Percentiles rank a stretch among this genome's conserved stretches.
Conservation (phyloP, 2,113 vertebrate species). For the Podiceps cristatus region DNA sequence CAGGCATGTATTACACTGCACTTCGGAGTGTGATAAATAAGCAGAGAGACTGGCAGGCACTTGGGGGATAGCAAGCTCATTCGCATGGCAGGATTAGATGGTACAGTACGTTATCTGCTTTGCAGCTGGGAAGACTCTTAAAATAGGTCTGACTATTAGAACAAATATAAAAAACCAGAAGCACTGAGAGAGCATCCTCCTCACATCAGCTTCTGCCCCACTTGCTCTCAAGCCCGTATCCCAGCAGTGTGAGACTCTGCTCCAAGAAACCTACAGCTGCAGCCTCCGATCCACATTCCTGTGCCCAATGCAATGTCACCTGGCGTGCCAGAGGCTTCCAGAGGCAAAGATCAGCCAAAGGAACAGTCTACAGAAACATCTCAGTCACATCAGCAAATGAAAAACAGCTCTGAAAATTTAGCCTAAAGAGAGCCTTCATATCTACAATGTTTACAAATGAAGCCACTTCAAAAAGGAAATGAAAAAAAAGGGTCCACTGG, state of each 20-base stretch:
- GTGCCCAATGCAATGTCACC: background rate
- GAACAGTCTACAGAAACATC: background rate
- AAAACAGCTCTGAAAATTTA: background rate
- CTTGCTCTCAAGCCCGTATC: background rate
- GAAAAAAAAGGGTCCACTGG: background rate
- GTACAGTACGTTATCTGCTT: slow-evolving; percentile 16
- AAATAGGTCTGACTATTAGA: slow-evolving; percentile 28
- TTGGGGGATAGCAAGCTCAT: background rate
- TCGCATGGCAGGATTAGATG: background rate
- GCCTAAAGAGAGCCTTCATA: background rate
- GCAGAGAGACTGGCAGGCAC: slow-evolving; percentile 30
- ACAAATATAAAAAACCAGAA: background rate
- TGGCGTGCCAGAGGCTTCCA: background rate
- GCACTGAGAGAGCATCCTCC: background rate
- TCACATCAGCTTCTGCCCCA: slow-evolving; percentile 6
- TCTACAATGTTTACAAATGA: background rate
- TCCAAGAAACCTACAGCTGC: background rate
- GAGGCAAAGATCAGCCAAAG: background rate
- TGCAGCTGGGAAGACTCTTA: slow-evolving; percentile 23
- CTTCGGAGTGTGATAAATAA: background rate
- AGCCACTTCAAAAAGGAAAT: background rate
- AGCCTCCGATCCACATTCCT: background rate
- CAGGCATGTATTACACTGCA: background rate
- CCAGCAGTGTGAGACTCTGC: background rate
- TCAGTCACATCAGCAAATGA: background rate